Percentiles rank a stretch among this genome's conserved stretches.
phyloP scores from a whole-genome alignment of 2,797 vertebrate species.

The Mastacembelus armatus region DNA sequence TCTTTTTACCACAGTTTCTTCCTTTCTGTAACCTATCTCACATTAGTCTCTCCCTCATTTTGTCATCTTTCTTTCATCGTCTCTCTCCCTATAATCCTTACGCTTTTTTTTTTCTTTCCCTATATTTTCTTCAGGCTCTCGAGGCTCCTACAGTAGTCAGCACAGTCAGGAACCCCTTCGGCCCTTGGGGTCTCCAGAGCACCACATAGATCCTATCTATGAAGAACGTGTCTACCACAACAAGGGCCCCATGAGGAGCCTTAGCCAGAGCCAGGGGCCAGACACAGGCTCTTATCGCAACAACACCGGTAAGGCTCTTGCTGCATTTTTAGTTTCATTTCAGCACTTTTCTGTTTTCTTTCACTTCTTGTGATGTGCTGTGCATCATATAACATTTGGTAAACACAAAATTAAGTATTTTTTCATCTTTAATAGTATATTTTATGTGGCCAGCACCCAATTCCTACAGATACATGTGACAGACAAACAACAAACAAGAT shows the following conservation, averaged over 20 bases:
- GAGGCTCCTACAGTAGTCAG: conserved; percentile 96
- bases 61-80: background rate
- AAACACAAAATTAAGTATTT: background rate
- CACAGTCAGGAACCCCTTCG: conserved; percentile 94
- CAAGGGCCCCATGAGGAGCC: conserved; percentile 97
- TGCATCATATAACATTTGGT: background rate
- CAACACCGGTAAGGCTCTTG: conserved; percentile 89
- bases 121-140: conserved; percentile 85
- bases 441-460: too few species aligned
- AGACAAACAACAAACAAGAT: background rate
- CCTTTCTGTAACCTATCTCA: background rate
- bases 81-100: background rate
- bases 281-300: conserved; percentile 93
- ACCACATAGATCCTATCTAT: conserved; percentile 98
- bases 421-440: background rate
- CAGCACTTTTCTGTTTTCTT: background rate
- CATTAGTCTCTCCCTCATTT: background rate
- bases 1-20: background rate
- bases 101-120: background rate
- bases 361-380: background rate
- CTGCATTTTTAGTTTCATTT: background rate
- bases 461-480: too few species aligned
- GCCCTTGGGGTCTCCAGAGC: conserved; percentile 95
- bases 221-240: conserved; percentile 98
- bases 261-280: conserved; percentile 96